Evolutionary conservation across 2,797 vertebrate species (phyloP), one percentile per base, ranked within the genome.

Genomic region (Rhabdomys pumilio): DNA sequence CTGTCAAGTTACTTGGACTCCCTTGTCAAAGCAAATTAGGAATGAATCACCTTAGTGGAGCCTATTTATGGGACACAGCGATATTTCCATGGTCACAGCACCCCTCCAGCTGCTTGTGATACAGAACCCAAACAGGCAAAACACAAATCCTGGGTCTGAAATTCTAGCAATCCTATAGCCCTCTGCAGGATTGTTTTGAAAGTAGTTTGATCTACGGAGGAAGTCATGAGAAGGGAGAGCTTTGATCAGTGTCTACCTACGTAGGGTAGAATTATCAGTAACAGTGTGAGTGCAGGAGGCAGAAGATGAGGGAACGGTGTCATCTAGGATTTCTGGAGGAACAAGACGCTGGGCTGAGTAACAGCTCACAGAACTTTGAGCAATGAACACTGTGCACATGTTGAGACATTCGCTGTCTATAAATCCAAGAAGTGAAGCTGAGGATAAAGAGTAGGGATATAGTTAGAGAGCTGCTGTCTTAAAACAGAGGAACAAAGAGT

Each of bases 31-130:
- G 47, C 47, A 67, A 6, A 17, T n/a, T 63, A 55, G 26, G 9
- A 92, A 67, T 15, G 57, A 41, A 69, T 89, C 75, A 15, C n/a
- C 31, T 88, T 50, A 22, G 69, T 91, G n/a, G 81, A 87, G 12
- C 59, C 87, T 88, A 57, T 93, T 63, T 44, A 88, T 61, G 50
- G 75, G 14, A 9, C 72, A 80, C 57, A 15, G 86, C 82, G 34
- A 80, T 19, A 90, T 94, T 87, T 75, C 24, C 41, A 92, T 88
- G 47, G 69, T 81, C 24, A 65, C 34, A 90, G 29, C 22, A 89
- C 59, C 12, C 24, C 29, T 47, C 22, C 79, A 67, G 31, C 88
- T 95, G 82, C 57, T 50, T 89, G 75, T 65, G 82, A 20, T 1
- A 3, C 12, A 47, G 20, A 93, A 38, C 80, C n/a, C 85, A 75